These are phyloP conservation scores for Maniola jurtina DNA, from an alignment of 1,140 invertebrate genomes.

Conservation along the genomic window DNA sequence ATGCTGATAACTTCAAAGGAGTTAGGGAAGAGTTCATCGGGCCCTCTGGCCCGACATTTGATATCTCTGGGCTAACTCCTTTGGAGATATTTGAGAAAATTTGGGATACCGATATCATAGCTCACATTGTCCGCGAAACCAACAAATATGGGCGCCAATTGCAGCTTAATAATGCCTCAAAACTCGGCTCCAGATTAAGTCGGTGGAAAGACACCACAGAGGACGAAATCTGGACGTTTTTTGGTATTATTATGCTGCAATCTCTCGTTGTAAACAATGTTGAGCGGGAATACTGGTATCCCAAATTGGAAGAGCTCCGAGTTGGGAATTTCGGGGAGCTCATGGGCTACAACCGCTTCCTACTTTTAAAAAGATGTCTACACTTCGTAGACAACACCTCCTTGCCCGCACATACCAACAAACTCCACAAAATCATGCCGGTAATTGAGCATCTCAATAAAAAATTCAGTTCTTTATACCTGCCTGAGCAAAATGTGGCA, in stretches of 20 bases:
- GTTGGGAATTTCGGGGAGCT: constrained; percentile 13
- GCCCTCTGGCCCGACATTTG: too few relatives aligned
- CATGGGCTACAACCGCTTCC: constrained; percentile 23
- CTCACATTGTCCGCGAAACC: constrained; percentile 19
- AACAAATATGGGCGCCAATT: constrained; percentile 13
- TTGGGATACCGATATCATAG: constrained; percentile 25
- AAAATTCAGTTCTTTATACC: too few relatives aligned
- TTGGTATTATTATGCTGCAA: constrained; percentile 15
- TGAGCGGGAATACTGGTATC: constrained; percentile 26
- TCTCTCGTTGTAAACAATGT: constrained; percentile 20
- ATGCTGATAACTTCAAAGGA: too few relatives aligned
- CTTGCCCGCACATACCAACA: too few relatives aligned
- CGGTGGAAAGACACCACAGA: not conserved
- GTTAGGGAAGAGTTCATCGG: too few relatives aligned
- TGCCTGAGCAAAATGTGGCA: too few relatives aligned
- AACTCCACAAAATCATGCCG: too few relatives aligned
- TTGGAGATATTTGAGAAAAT: constrained; percentile 8
- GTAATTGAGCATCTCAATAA: too few relatives aligned
- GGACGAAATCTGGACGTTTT: not conserved
- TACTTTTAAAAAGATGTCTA: constrained; percentile 12
- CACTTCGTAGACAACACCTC: constrained; percentile 14
- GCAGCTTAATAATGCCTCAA: too few relatives aligned
- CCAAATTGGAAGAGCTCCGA: not conserved
- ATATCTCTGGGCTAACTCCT: too few relatives aligned
- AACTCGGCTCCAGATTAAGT: too few relatives aligned